These are phyloP conservation scores for Solen grandis DNA, from an alignment of 1,140 invertebrate species.

Conservation along the genomic window DNA sequence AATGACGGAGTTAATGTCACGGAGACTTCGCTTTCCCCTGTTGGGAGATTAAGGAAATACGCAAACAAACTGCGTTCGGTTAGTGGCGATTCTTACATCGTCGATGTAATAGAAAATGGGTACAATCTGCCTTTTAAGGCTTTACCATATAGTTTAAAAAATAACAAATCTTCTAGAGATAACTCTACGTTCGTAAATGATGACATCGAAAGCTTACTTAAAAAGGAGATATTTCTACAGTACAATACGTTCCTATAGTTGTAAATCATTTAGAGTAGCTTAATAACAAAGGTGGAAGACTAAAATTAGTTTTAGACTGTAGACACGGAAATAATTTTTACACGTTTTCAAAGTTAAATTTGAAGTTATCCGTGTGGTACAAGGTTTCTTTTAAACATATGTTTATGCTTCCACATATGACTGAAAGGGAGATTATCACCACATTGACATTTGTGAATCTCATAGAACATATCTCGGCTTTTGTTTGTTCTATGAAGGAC, in stretches of 20 bases:
- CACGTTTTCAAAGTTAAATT: slow-evolving; percentile 51
- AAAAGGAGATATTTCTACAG: slow-evolving; percentile 11
- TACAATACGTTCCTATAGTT: background rate
- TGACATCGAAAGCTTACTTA: background rate
- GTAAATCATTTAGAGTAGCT: slow-evolving; percentile 4
- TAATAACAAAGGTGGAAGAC: background rate
- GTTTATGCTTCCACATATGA: too few relatives aligned
- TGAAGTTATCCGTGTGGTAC: slow-evolving; percentile 29
- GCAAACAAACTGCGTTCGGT: too few relatives aligned
- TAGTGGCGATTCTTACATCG: too few relatives aligned
- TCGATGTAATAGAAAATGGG: too few relatives aligned
- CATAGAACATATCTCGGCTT: too few relatives aligned
- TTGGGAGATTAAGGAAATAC: too few relatives aligned
- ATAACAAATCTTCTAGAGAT: background rate
- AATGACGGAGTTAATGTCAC: too few relatives aligned
- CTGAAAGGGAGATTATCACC: too few relatives aligned
- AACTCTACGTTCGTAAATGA: background rate
- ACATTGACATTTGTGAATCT: too few relatives aligned
- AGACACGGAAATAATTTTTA: slow-evolving; percentile 21
- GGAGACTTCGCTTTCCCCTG: too few relatives aligned
- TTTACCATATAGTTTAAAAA: background rate
- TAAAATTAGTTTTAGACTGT: too few relatives aligned
- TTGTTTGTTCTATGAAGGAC: too few relatives aligned
- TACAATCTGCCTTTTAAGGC: background rate
- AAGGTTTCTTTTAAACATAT: slow-evolving; percentile 42